Percentiles rank a stretch among this genome's conserved stretches.
Evolutionary conservation across 1,140 invertebrate species (phyloP).

Genomic region (Aphis gossypii): DNA sequence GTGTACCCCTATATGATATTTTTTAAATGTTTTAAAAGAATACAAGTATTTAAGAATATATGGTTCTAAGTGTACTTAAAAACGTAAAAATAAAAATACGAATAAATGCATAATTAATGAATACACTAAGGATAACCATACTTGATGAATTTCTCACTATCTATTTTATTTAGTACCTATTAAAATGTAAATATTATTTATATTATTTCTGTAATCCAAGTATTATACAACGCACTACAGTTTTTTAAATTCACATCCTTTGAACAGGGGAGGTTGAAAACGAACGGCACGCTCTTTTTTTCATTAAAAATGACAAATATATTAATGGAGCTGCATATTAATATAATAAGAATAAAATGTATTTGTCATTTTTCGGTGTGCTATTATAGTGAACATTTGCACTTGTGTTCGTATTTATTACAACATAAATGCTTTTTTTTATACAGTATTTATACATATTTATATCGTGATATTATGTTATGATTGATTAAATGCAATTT

Average conservation of each 20-base stretch:
- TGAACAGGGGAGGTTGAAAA: background rate
- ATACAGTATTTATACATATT: background rate
- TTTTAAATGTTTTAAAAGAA: background rate
- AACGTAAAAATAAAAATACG: background rate
- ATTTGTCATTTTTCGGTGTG: background rate
- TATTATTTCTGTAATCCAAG: background rate
- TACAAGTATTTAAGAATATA: background rate
- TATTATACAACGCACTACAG: background rate
- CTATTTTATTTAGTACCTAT: background rate
- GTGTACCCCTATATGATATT: background rate
- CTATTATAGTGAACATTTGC: background rate
- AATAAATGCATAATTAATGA: background rate
- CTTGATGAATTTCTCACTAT: background rate
- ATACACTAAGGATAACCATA: background rate
- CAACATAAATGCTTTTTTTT: background rate
- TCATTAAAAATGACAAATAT: background rate
- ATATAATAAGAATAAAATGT: background rate
- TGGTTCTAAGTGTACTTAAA: background rate
- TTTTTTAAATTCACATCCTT: background rate
- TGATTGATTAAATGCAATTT: background rate
- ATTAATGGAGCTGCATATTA: background rate
- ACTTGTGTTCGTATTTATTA: background rate
- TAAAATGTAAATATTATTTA: background rate
- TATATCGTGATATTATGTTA: background rate
- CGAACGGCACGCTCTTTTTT: background rate